These are phyloP conservation scores for Ancistrus triradiatus DNA, from an alignment of 2,113 vertebrate genomes.

Conservation along the genomic window DNA sequence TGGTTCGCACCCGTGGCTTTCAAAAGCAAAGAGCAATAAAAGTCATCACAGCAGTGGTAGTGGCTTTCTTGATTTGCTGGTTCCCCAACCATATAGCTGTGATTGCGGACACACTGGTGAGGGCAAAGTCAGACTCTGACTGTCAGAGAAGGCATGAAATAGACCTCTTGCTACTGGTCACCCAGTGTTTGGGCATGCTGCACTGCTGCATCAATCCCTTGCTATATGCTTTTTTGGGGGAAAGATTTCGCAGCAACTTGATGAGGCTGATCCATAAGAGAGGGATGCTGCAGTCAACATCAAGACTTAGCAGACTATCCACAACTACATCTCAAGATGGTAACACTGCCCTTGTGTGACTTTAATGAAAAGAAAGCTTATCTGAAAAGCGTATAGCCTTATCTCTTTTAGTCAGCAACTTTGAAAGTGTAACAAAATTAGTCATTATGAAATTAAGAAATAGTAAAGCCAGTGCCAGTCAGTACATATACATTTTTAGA, in stretches of 20 bases:
- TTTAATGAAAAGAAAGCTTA: not conserved
- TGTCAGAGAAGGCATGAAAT: conserved; percentile 50
- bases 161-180: conserved; percentile 53
- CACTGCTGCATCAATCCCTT: conserved; percentile 71
- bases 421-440: too few relatives aligned
- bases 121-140: conserved; percentile 44
- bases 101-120: conserved; percentile 59
- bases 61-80: conserved; percentile 67
- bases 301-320: conserved; percentile 59
- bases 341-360: conserved; percentile 21
- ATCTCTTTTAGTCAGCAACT: too few relatives aligned
- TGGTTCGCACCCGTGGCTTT: conserved; percentile 56
- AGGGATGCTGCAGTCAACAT: not conserved
- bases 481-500: too few relatives aligned
- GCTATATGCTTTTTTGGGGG: conserved; percentile 68
- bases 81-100: conserved; percentile 62
- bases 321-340: conserved; percentile 58
- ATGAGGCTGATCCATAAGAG: conserved; percentile 19
- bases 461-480: too few relatives aligned
- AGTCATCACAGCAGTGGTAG: conserved; percentile 60
- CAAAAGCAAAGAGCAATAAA: conserved; percentile 63
- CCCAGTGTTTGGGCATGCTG: conserved; percentile 64
- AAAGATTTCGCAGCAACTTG: conserved; percentile 59
- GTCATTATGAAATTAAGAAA: not conserved
- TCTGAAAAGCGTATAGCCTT: too few relatives aligned